Base-by-base conservation (phyloP, 1,140 invertebrate genomes). In the Trichonephila inaurata region DNA sequence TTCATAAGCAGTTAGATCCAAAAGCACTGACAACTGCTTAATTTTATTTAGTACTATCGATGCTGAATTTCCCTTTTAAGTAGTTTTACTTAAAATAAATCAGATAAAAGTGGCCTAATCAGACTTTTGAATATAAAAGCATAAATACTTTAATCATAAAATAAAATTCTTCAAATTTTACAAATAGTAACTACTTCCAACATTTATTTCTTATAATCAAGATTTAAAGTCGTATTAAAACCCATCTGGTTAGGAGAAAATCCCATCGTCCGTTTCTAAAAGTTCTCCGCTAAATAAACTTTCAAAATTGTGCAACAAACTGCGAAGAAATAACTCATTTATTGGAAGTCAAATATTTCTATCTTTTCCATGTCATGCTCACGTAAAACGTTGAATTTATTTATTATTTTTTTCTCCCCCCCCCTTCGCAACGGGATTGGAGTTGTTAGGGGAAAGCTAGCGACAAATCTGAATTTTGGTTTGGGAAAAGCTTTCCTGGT, bases 391-490 rank as follows among this genome's bases (percentile, higher is more conserved):
- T 33, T 18, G 24, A 33, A 40, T 33, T 33, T 33, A 77, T 33
- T 33, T 40, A 40, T 40, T 40, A 40, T 40, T 40, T 40, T 40
- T 33, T 77, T 77, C 6, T 3, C 7, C 21, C 33, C 28, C 18
- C 28, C 4, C 14, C 69, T n/a, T 3, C 10, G 21, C n/a, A 7
- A n/a, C 66, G 66, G n/a, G 8, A 69, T 28, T 40, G 69, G 16
- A 77, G 28, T 33, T 40, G 28, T 40, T 33, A 77, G 28, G 69
- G 28, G 69, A 40, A 77, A 40, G 28, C 28, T 33, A 40, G 28
- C 69, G 69, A 40, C 14, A 77, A 77, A 77, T 77, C 28, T 77
- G 69, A 77, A 77, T 77, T 77, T 77, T 77, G 44, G 40, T 83
- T 51, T 60, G 82, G 21, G 6, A 82, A 51, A 51, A 40, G 18